A percentile compares a stretch with the other conserved stretches of the same genome.
Evolutionary conservation across 2,113 vertebrate genomes (phyloP).

Genomic region (Gobiocypris rarus): DNA sequence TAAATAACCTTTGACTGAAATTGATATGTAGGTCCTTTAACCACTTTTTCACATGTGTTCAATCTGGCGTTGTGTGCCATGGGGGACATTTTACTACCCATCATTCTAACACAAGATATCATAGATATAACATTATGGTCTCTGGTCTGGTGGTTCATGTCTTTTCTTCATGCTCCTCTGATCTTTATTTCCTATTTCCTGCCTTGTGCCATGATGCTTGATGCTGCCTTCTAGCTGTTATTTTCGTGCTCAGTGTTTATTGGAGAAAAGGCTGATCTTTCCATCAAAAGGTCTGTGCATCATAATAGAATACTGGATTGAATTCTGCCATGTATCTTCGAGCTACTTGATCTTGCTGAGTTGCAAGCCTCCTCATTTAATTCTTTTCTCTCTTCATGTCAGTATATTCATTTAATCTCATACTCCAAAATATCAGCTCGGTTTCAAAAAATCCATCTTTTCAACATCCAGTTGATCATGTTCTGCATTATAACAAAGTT

Average conservation of each 20-base stretch:
- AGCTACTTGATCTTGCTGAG: constrained; percentile 29
- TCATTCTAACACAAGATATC: background rate
- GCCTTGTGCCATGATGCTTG: background rate
- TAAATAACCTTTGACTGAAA: background rate
- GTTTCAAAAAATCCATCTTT: constrained; percentile 3
- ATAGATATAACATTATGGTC: background rate
- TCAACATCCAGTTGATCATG: constrained; percentile 11
- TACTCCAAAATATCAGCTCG: background rate
- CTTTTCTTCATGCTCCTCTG: background rate
- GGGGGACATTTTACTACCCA: background rate
- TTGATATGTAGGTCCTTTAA: background rate
- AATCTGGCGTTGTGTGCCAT: background rate
- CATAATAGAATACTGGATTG: background rate
- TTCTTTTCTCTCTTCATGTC: constrained; percentile 11
- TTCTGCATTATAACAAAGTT: constrained; percentile 5
- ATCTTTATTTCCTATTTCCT: background rate
- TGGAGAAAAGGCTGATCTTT: background rate
- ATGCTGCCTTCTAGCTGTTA: constrained; percentile 8
- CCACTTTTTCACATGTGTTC: background rate
- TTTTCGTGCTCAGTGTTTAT: constrained; percentile 9
- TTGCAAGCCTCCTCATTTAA: background rate
- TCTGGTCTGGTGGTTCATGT: constrained; percentile 12
- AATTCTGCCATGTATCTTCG: background rate
- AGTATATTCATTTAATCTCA: constrained; percentile 18
- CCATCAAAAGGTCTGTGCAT: background rate